phyloP scores from a whole-genome alignment of 2,888 invertebrate species.

The Monoplex corrugatus region DNA sequence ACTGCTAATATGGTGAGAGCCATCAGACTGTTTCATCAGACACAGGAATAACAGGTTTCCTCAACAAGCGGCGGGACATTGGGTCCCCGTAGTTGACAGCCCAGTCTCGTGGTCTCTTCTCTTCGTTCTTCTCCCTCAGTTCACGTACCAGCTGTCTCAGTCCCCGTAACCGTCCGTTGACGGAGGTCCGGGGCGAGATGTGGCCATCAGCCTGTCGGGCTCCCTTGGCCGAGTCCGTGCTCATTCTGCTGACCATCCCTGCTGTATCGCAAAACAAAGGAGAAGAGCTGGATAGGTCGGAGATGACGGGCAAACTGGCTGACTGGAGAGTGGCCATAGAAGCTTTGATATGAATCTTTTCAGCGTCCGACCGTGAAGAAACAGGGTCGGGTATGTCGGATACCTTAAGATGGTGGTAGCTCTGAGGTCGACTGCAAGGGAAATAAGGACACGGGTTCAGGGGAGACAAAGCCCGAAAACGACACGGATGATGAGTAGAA shows the following conservation, averaged over 20 bases:
- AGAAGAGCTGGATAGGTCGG: not conserved
- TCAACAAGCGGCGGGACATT: constrained; percentile 63
- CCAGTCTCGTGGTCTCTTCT: constrained; percentile 69
- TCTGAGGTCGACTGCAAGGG: constrained; percentile 67
- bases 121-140: constrained; percentile 68
- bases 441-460: constrained; percentile 64
- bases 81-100: constrained; percentile 71
- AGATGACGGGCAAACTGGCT: not conserved
- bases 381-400: constrained; percentile 29
- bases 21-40: too few species aligned
- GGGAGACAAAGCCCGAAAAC: constrained; percentile 57
- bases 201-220: not conserved
- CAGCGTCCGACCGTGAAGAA: not conserved
- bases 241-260: not conserved
- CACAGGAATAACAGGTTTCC: constrained; percentile 66
- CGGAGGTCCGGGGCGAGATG: constrained; percentile 59
- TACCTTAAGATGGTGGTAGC: constrained; percentile 67
- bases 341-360: not conserved
- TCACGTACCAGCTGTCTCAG: constrained; percentile 66
- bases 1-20: too few species aligned
- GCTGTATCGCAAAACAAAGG: not conserved
- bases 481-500: constrained; percentile 54
- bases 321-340: not conserved
- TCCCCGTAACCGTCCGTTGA: constrained; percentile 68
- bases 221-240: not conserved